phyloP scores from a whole-genome alignment of 2,797 vertebrate species.

The Perodicticus potto region DNA sequence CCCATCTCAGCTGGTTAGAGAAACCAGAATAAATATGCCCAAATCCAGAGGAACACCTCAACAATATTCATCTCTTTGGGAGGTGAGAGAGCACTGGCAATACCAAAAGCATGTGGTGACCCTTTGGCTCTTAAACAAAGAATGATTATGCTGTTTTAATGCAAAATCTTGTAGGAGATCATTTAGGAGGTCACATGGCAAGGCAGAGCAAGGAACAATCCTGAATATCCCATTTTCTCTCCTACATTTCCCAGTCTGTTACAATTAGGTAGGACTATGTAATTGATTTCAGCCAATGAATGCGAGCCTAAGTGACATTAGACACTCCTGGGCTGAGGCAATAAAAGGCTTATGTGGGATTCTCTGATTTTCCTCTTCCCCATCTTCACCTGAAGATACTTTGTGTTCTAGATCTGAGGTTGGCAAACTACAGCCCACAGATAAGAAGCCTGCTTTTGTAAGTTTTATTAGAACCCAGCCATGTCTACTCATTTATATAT shows the following conservation, averaged over 20 bases:
- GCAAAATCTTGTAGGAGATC: not conserved
- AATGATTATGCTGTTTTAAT: not conserved
- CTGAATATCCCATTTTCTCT: not conserved
- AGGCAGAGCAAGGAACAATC: not conserved
- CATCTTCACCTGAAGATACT: not conserved
- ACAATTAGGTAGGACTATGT: too few relatives aligned
- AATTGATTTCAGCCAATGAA: not conserved
- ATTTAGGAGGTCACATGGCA: not conserved
- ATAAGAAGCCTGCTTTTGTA: not conserved
- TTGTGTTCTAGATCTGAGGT: constrained; percentile 27
- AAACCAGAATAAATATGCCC: constrained; percentile 39
- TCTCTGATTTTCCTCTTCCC: not conserved
- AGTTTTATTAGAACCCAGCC: not conserved
- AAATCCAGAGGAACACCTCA: not conserved
- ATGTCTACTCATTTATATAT: not conserved
- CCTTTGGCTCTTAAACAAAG: not conserved
- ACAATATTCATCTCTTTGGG: not conserved
- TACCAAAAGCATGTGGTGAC: not conserved
- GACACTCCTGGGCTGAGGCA: not conserved
- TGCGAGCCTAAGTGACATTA: not conserved
- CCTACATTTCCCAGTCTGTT: not conserved
- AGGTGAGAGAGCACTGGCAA: not conserved
- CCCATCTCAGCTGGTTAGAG: not conserved
- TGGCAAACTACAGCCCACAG: not conserved
- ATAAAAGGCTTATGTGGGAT: not conserved